Percentiles rank a stretch among this genome's conserved stretches.
Evolutionary conservation across 2,888 invertebrate species (phyloP).

Genomic region (Nowickia ferox): DNA sequence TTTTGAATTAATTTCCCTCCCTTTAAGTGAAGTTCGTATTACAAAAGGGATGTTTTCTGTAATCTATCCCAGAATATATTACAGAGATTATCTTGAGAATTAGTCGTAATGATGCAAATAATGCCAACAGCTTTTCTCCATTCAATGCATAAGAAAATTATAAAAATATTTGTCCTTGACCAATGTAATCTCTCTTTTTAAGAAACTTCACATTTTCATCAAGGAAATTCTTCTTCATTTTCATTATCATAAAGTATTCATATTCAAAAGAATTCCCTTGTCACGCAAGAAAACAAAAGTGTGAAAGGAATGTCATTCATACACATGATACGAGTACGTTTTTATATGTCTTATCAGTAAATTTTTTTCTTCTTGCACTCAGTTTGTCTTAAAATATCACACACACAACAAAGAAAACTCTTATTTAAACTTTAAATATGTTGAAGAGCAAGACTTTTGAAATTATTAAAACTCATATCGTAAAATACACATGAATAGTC

Average conservation of each 20-base stretch:
- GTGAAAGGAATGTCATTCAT: neutral
- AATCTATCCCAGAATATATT: no score
- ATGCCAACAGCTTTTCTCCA: no score
- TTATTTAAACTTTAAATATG: conserved; percentile 22
- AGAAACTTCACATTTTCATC: neutral
- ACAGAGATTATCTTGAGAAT: no score
- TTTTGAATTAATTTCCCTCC: no score
- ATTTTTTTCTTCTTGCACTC: conserved; percentile 13
- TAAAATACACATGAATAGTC: conserved; percentile 24
- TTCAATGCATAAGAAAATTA: neutral
- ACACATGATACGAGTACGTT: neutral
- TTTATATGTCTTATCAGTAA: conserved; percentile 7
- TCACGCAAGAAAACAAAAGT: neutral
- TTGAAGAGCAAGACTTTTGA: conserved; percentile 28
- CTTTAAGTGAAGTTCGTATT: no score
- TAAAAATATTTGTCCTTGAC: neutral
- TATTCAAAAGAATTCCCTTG: neutral
- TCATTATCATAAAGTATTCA: neutral
- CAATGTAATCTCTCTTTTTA: neutral
- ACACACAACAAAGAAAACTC: conserved; percentile 11
- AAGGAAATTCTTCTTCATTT: neutral
- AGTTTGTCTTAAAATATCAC: neutral
- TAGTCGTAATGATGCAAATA: no score
- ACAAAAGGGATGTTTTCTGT: no score
- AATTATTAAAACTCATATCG: conserved; percentile 27